Evolutionary conservation across 1,140 invertebrate genomes (phyloP).

Genomic region (Meloidogyne floridensis): DNA sequence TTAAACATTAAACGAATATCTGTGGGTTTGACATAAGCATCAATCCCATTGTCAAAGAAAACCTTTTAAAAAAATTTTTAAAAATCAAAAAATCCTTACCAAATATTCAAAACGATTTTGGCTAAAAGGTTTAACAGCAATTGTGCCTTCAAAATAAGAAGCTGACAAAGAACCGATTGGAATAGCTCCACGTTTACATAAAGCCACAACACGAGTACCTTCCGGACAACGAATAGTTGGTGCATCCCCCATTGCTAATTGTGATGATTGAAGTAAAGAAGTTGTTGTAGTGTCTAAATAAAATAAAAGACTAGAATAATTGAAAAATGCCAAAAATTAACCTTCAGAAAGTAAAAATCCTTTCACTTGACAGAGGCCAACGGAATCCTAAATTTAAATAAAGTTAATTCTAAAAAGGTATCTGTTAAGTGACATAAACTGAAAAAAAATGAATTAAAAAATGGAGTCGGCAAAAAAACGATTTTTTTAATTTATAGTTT

Average conservation of each 20-base stretch:
- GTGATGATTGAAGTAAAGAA: not conserved
- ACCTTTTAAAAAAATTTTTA: conserved; percentile 13
- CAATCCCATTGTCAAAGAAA: conserved; percentile 39
- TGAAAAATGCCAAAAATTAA: not conserved
- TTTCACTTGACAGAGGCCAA: not conserved
- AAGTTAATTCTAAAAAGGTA: too few species aligned
- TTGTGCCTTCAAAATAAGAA: conserved; percentile 32
- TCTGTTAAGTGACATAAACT: too few species aligned
- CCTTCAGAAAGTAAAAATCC: not conserved
- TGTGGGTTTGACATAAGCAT: conserved; percentile 32
- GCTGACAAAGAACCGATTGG: not conserved
- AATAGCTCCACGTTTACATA: conserved; percentile 5
- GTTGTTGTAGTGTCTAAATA: not conserved
- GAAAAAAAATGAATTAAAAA: too few species aligned
- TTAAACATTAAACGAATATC: conserved; percentile 36
- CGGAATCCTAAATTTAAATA: not conserved
- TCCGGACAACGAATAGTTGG: conserved; percentile 37
- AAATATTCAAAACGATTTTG: conserved; percentile 40
- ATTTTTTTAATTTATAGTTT: not conserved
- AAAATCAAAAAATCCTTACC: not conserved
- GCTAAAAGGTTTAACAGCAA: conserved; percentile 34
- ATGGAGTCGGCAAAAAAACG: too few species aligned
- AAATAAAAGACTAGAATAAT: not conserved
- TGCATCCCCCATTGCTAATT: conserved; percentile 35
- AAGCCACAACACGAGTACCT: conserved; percentile 35